Evolutionary conservation across 1,140 invertebrate species (phyloP), one percentile per base, ranked within the genome.

Genomic region (Heliothis subflexa): DNA sequence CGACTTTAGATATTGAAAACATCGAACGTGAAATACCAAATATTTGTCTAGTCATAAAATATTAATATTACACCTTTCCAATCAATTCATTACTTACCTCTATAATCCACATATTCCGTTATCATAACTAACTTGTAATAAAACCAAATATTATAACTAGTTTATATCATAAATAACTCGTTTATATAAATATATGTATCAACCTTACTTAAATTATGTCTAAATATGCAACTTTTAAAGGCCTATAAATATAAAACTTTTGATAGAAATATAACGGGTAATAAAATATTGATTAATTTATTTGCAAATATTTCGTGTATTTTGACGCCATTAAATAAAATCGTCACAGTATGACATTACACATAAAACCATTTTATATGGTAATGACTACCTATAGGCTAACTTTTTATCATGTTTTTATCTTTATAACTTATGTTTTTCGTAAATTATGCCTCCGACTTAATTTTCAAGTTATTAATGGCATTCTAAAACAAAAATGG

Each of bases 101-200:
- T 5, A 28, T n/a, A 45, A 52, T 52, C 47, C 47, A 10, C 50
- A 14, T 71, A 5, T 55, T 18, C 45, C 25, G 10, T 54, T 70
- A 54, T n/a, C 50, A 71, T 71, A 54, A 71, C 54, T 54, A 55
- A 14, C 50, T 55, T 14, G 68, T 71, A 55, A 71, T 70, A 54
- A 55, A 55, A 33, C 21, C 64, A 68, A 64, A 68, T 52, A 71
- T 16, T 40, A 40, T 3, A 71, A 54, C 50, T 13, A 18, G 25
- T 71, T 55, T 7, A 71, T 2, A 52, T 33, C 66, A 18, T 71
- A 71, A 70, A 54, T 71, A 71, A 71, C n/a, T 18, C 0, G 13
- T 11, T 16, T 55, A 33, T 71, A 12, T 71, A 55, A 55, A 55
- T 71, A 70, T 54, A 71, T 12, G 40, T 71, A 71, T 71, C 50